These are phyloP conservation scores for Sialia sialis DNA, from an alignment of 2,113 vertebrate genomes.

Conservation along the genomic window DNA sequence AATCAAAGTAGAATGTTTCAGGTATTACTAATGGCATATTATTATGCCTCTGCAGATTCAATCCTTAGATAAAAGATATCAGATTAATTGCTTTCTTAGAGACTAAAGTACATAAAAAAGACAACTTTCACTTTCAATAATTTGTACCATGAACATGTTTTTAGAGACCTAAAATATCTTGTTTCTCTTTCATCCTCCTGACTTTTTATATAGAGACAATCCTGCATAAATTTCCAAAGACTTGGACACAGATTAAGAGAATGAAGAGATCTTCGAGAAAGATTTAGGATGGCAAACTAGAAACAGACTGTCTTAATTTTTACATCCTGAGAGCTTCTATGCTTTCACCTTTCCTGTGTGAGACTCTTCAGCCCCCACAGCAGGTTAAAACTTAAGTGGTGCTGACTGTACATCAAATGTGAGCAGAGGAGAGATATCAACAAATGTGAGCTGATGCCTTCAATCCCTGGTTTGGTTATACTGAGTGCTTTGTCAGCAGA, in stretches of 20 bases:
- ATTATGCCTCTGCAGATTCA: neutral
- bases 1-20: neutral
- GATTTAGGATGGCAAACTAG: neutral
- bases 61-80: neutral
- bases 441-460: neutral
- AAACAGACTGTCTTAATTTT: neutral
- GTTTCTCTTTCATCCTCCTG: neutral
- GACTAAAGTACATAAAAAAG: neutral
- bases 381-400: neutral
- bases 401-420: neutral
- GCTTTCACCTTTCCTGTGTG: neutral
- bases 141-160: neutral
- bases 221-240: neutral
- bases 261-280: neutral
- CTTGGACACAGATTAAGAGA: neutral
- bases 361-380: neutral
- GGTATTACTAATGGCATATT: neutral
- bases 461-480: neutral
- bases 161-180: neutral
- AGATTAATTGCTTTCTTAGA: neutral
- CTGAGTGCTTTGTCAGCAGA: neutral
- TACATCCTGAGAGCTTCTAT: neutral
- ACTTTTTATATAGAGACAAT: neutral
- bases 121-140: neutral
- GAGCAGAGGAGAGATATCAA: neutral